Percentiles rank a stretch among this genome's conserved stretches.
These are phyloP conservation scores for Leptodactylus fallax DNA, from an alignment of 2,797 vertebrate species.

Conservation along the genomic window DNA sequence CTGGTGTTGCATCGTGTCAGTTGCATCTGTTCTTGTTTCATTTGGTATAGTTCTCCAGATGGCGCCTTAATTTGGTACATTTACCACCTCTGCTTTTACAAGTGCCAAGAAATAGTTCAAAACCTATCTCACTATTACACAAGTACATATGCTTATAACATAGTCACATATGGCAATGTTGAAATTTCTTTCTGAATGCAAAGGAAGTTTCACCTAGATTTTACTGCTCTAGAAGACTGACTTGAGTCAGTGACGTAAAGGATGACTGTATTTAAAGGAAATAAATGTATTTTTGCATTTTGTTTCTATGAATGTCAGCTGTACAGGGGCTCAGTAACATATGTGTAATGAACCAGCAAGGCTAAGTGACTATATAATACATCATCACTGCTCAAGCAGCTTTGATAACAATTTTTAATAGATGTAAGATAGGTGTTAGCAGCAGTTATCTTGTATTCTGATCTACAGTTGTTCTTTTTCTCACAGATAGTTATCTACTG, in stretches of 20 bases:
- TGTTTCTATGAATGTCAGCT: not conserved
- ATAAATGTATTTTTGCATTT: not conserved
- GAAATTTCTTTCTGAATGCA: slow-evolving; percentile 7
- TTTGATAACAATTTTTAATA: not conserved
- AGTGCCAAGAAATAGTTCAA: slow-evolving; percentile 36
- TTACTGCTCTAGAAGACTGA: not conserved
- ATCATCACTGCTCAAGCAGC: not conserved
- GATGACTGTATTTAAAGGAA: not conserved
- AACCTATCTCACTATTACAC: slow-evolving; percentile 40
- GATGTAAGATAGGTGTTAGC: slow-evolving; percentile 47
- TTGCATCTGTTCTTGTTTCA: slow-evolving; percentile 41
- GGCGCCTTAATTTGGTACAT: slow-evolving; percentile 49
- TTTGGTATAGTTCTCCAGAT: slow-evolving; percentile 43
- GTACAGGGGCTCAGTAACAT: not conserved
- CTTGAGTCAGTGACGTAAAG: not conserved
- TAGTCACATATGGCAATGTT: slow-evolving; percentile 42
- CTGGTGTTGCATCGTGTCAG: slow-evolving; percentile 4
- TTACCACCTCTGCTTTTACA: slow-evolving; percentile 46
- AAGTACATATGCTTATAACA: slow-evolving; percentile 47
- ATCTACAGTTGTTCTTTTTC: no score
- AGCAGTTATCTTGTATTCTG: not conserved
- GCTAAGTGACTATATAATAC: not conserved
- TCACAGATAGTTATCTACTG: no score
- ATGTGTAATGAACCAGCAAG: not conserved
- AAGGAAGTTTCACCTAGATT: not conserved